Evolutionary conservation across 2,113 vertebrate species (phyloP), one percentile per base, ranked within the genome.

Genomic region (Coptodon bakossiorum): DNA sequence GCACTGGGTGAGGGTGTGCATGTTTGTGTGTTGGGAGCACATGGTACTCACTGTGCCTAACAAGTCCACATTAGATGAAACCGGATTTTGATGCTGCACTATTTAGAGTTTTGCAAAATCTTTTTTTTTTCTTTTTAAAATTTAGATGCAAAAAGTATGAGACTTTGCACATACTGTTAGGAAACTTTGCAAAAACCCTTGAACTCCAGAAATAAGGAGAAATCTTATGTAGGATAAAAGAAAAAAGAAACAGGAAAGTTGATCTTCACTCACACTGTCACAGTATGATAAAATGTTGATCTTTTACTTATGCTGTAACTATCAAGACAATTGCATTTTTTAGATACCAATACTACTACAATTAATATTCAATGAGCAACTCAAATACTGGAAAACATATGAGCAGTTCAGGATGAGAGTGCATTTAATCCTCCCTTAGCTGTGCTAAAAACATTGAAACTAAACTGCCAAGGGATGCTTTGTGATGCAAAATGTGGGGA

Each of bases 311-410:
- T 78, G 40, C 31, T 73, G 19, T 43, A 82, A 61, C 52, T 63
- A 78, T 9, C n/a, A 83, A 19, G 13, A 79, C 50, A 83, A 52
- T 84, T 50, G 11, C 7, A 80, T 82, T 78, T 87, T 52, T 14
- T 16, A 73, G 24, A 52, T 13, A 29, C 16, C 19, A 31, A 56
- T 17, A 54, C 16, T 78, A 82, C 81, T 57, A 11, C 80, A 66
- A 83, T 87, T 22, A 81, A 84, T 87, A 66, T 84, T 83, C 80
- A 88, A 86, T 31, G n/a, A 87, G 63, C n/a, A 61, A 40, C 38
- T 83, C 16, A 52, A 50, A 63, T 34, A 63, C 27, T 82, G 43
- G 7, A 66, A 45, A 66, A 66, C 31, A n/a, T 50, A 27, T 79
- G 3, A 82, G 29, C 4, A 24, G 19, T 16, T 63, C 31, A 52